Conservation (phyloP, 2,113 vertebrate species). For the Silurus asotus region DNA sequence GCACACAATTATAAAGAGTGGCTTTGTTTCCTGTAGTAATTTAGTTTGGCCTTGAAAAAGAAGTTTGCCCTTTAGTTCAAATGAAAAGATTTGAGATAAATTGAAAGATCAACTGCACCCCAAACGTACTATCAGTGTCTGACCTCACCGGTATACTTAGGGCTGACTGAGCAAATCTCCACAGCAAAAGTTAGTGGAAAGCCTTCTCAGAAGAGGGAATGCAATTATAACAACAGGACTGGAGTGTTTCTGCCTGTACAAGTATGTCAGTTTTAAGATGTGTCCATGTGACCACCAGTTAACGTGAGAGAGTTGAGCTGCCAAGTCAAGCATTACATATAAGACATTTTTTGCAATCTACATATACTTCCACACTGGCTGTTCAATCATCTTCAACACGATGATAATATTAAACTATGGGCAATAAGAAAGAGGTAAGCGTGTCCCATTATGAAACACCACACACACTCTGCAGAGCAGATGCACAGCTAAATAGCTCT, state of each 20-base stretch:
- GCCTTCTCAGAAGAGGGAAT: not conserved
- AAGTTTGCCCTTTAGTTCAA: not conserved
- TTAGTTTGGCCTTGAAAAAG: not conserved
- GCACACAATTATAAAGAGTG: not conserved
- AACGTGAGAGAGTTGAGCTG: constrained; percentile 12
- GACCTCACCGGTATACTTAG: not conserved
- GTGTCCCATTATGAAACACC: constrained; percentile 17
- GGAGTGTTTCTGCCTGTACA: not conserved
- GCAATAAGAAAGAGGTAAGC: constrained; percentile 57
- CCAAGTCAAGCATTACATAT: constrained; percentile 24
- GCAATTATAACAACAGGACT: not conserved
- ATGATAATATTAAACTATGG: constrained; percentile 60
- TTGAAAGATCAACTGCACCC: not conserved
- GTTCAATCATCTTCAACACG: constrained; percentile 52
- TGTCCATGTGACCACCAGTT: not conserved
- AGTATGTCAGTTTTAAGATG: no score
- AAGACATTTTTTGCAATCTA: constrained; percentile 26
- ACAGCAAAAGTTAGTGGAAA: not conserved
- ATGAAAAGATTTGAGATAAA: not conserved
- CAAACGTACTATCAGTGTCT: not conserved
- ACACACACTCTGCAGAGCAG: constrained; percentile 23
- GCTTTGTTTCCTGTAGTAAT: not conserved
- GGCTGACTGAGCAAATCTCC: not conserved
- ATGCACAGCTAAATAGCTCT: constrained; percentile 43
- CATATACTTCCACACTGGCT: constrained; percentile 45